These are phyloP conservation scores for Pelochelys cantorii DNA, from an alignment of 2,797 vertebrate species.

Conservation along the genomic window DNA sequence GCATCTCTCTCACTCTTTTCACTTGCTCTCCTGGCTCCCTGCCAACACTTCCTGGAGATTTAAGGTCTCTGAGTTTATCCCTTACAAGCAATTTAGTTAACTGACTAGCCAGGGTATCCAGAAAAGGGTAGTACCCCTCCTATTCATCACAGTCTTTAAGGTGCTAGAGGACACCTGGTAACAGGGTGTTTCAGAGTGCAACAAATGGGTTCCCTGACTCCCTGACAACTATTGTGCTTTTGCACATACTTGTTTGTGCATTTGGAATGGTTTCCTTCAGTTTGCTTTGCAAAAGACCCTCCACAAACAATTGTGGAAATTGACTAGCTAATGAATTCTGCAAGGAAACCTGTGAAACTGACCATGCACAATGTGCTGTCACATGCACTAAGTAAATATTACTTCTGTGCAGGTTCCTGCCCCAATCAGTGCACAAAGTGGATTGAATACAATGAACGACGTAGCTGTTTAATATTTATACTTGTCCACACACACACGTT, in stretches of 20 bases:
- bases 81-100: no score
- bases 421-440: background rate
- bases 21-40: no score
- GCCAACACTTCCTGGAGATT: no score
- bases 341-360: background rate
- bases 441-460: background rate
- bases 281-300: background rate
- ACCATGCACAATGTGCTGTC: background rate
- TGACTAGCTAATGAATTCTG: background rate
- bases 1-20: no score
- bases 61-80: no score
- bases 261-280: background rate
- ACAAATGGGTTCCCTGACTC: background rate
- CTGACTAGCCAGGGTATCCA: no score
- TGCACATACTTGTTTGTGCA: background rate
- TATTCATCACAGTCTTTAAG: no score
- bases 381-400: background rate
- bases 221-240: background rate
- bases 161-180: background rate
- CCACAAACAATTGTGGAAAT: background rate
- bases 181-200: background rate
- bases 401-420: background rate
- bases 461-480: background rate
- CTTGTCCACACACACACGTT: background rate
- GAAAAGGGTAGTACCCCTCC: no score